phyloP scores from a whole-genome alignment of 2,113 vertebrate species.

The Chitala chitala region DNA sequence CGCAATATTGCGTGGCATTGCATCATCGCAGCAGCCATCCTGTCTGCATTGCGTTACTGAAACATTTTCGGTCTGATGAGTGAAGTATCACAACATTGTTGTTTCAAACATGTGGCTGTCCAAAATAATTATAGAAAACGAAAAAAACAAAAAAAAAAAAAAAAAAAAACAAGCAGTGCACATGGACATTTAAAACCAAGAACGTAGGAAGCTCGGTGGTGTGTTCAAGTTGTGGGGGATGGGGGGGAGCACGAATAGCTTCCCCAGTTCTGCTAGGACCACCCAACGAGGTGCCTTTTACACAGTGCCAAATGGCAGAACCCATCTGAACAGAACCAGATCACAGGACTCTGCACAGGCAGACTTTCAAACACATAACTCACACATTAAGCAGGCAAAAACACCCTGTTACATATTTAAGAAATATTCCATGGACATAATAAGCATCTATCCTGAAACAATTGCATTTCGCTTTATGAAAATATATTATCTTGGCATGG shows the following conservation, averaged over 20 bases:
- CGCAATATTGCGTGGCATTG: too few relatives aligned
- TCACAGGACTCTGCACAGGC: not conserved
- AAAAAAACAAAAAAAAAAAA: too few relatives aligned
- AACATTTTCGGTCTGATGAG: too few relatives aligned
- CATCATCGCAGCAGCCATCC: too few relatives aligned
- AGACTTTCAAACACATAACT: constrained; percentile 29
- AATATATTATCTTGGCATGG: constrained; percentile 20
- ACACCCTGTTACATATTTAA: constrained; percentile 20
- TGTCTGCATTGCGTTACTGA: too few relatives aligned
- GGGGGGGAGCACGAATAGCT: too few relatives aligned
- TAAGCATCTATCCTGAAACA: constrained; percentile 24
- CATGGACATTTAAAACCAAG: not conserved
- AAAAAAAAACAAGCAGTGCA: too few relatives aligned
- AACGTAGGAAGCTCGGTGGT: not conserved
- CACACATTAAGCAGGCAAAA: constrained; percentile 22
- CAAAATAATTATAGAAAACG: too few relatives aligned
- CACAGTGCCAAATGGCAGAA: not conserved
- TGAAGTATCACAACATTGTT: too few relatives aligned
- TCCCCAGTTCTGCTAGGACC: constrained; percentile 2
- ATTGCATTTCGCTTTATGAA: constrained; percentile 27
- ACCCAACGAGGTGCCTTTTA: constrained; percentile 18
- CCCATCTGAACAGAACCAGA: not conserved
- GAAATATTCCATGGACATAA: constrained; percentile 33
- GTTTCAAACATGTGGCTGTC: too few relatives aligned
- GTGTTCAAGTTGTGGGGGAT: not conserved